Evolutionary conservation across 2,113 vertebrate genomes (phyloP).

Genomic region (Erythrolamprus reginae): DNA sequence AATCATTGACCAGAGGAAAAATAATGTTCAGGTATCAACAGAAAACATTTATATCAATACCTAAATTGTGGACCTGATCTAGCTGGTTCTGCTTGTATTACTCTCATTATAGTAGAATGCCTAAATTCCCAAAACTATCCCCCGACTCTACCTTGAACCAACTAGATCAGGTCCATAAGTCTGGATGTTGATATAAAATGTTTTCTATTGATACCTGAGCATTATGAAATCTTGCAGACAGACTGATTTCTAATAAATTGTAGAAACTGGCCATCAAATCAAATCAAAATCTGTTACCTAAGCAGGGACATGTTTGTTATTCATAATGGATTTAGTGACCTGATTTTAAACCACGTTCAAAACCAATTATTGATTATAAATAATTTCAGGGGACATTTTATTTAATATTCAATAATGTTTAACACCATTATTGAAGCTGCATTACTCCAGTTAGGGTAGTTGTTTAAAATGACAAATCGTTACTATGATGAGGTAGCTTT

Average conservation of each 20-base stretch:
- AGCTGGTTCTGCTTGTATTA: not conserved
- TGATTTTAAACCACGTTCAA: slow-evolving; percentile 44
- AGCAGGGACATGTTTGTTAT: slow-evolving; percentile 31
- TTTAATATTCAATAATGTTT: slow-evolving; percentile 20
- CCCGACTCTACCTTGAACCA: not conserved
- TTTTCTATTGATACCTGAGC: no score
- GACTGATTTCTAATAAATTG: not conserved
- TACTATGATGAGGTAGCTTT: slow-evolving; percentile 22
- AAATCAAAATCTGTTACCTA: not conserved
- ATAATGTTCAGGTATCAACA: not conserved
- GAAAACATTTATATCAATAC: not conserved
- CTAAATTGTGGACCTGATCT: not conserved
- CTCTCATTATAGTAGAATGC: not conserved
- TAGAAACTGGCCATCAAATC: not conserved
- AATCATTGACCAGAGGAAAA: not conserved
- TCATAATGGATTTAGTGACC: slow-evolving; percentile 5
- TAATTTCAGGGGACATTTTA: slow-evolving; percentile 34
- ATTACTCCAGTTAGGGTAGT: slow-evolving; percentile 25
- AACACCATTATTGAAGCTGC: slow-evolving; percentile 31
- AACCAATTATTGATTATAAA: not conserved
- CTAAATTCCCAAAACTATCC: not conserved
- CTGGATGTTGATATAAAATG: no score
- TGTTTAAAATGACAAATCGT: slow-evolving; percentile 48
- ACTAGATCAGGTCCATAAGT: no score
- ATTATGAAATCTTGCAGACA: not conserved